These are phyloP conservation scores for Chalcis sispes DNA, from an alignment of 2,888 invertebrate species.

Conservation along the genomic window DNA sequence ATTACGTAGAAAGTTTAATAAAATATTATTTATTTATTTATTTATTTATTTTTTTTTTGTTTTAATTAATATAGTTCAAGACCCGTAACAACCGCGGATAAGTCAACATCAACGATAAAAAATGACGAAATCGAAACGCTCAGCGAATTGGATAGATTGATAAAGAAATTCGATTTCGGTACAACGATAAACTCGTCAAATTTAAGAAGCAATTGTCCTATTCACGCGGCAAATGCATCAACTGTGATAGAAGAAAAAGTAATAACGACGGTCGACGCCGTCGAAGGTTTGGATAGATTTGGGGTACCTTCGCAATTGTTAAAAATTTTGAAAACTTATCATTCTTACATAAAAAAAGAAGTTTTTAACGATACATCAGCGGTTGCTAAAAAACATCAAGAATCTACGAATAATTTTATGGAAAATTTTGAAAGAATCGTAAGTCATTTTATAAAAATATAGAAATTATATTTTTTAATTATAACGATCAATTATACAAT, in stretches of 20 bases:
- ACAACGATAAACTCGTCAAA: constrained; percentile 21
- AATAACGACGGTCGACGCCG: constrained; percentile 60
- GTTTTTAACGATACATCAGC: constrained; percentile 30
- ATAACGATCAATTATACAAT: background rate
- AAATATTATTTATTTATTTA: background rate
- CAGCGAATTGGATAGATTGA: constrained; percentile 64
- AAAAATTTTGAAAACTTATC: constrained; percentile 66
- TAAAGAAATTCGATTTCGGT: constrained; percentile 62
- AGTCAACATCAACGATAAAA: background rate
- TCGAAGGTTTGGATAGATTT: constrained; percentile 66
- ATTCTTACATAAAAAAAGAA: constrained; percentile 62
- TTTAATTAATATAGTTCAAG: background rate
- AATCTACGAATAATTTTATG: constrained; percentile 63
- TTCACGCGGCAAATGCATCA: constrained; percentile 61
- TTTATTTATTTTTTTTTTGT: background rate
- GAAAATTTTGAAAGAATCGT: constrained; percentile 63
- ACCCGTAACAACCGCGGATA: background rate
- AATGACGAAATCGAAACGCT: constrained; percentile 59
- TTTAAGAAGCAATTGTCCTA: constrained; percentile 61
- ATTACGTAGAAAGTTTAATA: background rate
- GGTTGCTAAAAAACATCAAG: constrained; percentile 51
- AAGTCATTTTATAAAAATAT: constrained; percentile 10
- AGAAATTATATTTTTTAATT: background rate
- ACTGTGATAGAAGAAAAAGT: constrained; percentile 60
- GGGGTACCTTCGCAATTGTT: constrained; percentile 66